phyloP scores from a whole-genome alignment of 2,797 vertebrate genomes.

The Tapera naevia region DNA sequence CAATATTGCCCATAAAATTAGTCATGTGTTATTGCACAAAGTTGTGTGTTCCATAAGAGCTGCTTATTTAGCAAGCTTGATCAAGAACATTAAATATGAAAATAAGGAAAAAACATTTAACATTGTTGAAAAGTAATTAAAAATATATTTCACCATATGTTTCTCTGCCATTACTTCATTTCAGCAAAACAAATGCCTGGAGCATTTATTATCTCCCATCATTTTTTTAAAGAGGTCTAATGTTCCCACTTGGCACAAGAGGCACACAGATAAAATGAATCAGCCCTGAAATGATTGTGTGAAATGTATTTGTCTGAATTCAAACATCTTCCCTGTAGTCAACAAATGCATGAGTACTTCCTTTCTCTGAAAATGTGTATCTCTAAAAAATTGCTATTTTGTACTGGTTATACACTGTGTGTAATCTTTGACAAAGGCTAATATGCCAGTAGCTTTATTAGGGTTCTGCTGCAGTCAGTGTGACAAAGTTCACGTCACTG shows the following conservation, averaged over 20 bases:
- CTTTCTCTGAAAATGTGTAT: neutral
- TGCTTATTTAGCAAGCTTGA: constrained; percentile 67
- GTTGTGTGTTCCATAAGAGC: constrained; percentile 56
- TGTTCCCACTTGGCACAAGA: constrained; percentile 71
- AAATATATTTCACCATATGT: constrained; percentile 81
- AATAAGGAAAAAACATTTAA: constrained; percentile 76
- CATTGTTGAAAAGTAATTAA: constrained; percentile 83
- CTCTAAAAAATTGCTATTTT: constrained; percentile 26
- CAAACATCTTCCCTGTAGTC: constrained; percentile 53
- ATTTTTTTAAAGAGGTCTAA: constrained; percentile 79
- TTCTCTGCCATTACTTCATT: constrained; percentile 68
- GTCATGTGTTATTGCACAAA: constrained; percentile 70
- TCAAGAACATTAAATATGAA: constrained; percentile 79
- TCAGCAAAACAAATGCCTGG: constrained; percentile 75
- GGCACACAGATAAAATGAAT: constrained; percentile 71
- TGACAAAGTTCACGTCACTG: neutral
- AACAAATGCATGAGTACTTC: neutral
- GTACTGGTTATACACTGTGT: neutral
- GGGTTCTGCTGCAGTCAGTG: neutral
- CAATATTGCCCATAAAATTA: constrained; percentile 73
- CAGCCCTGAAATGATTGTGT: constrained; percentile 62
- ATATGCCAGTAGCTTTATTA: constrained; percentile 16
- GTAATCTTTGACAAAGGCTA: neutral
- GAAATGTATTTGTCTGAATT: constrained; percentile 67
- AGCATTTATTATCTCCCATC: constrained; percentile 76